phyloP scores from a whole-genome alignment of 2,113 vertebrate species.

The Deroptyus accipitrinus region DNA sequence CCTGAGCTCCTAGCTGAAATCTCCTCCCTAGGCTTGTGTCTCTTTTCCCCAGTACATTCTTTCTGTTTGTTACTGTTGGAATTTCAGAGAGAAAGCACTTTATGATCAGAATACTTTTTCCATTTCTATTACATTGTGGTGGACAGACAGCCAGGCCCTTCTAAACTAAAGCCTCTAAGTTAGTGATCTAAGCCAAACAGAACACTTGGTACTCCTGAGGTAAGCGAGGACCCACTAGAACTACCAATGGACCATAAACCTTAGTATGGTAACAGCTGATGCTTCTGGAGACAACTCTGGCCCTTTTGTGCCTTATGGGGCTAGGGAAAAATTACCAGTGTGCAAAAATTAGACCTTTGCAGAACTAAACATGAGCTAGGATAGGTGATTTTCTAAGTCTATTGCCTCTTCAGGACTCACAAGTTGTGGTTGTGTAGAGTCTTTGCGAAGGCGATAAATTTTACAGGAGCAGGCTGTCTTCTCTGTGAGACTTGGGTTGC shows the following conservation, averaged over 20 bases:
- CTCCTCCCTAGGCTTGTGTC: background rate
- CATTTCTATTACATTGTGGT: background rate
- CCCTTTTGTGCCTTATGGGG: background rate
- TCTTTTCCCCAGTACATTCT: background rate
- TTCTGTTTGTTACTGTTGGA: background rate
- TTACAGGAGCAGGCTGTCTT: background rate
- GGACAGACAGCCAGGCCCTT: background rate
- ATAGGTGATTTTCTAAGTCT: background rate
- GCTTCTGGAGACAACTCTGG: background rate
- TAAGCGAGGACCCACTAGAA: background rate
- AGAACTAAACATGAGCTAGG: background rate
- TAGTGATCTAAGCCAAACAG: background rate
- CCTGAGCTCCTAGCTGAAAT: rapidly evolving
- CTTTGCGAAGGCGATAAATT: background rate
- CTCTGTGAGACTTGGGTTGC: background rate
- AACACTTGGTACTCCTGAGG: background rate
- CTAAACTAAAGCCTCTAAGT: background rate
- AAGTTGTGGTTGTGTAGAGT: background rate
- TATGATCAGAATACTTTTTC: background rate
- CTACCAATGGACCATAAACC: background rate
- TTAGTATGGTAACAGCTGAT: background rate
- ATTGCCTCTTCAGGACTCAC: background rate
- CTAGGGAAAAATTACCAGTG: background rate
- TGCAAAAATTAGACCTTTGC: background rate
- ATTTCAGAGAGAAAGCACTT: background rate